phyloP scores from a whole-genome alignment of 2,888 invertebrate species.

The Antheraea assamensis region DNA sequence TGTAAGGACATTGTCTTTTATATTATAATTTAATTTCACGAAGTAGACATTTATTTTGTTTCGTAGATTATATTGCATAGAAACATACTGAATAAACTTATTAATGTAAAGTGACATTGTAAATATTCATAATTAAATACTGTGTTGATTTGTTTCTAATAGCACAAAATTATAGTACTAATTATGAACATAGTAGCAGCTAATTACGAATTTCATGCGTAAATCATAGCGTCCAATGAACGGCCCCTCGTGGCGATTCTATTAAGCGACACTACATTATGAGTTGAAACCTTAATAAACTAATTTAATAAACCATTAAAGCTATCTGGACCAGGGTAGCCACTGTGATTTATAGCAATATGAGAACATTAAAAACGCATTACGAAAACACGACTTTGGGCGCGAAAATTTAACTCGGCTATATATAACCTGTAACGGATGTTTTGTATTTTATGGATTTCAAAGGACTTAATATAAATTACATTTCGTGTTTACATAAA shows the following conservation, averaged over 20 bases:
- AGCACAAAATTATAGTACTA: conserved; percentile 13
- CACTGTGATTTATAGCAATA: conserved; percentile 80
- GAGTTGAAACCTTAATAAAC: conserved; percentile 57
- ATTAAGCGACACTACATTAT: conserved; percentile 46
- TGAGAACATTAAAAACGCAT: conserved; percentile 83
- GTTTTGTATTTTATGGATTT: conserved; percentile 55
- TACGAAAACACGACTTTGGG: conserved; percentile 80
- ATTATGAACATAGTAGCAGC: conserved; percentile 4
- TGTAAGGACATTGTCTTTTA: neutral
- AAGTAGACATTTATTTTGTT: neutral
- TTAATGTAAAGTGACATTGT: neutral
- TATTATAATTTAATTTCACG: neutral
- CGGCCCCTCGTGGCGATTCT: conserved; percentile 37
- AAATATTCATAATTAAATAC: neutral
- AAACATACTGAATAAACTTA: neutral
- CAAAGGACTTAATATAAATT: conserved; percentile 31
- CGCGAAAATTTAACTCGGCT: conserved; percentile 74
- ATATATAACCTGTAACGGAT: conserved; percentile 65
- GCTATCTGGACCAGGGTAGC: conserved; percentile 79
- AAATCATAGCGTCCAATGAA: conserved; percentile 19
- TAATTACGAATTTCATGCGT: conserved; percentile 21
- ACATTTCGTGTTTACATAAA: neutral
- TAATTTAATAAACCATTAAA: conserved; percentile 81
- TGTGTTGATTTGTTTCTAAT: conserved; percentile 8
- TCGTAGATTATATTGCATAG: neutral